Evolutionary conservation across 2,797 vertebrate genomes (phyloP).

Genomic region (Novumbra hubbsi): DNA sequence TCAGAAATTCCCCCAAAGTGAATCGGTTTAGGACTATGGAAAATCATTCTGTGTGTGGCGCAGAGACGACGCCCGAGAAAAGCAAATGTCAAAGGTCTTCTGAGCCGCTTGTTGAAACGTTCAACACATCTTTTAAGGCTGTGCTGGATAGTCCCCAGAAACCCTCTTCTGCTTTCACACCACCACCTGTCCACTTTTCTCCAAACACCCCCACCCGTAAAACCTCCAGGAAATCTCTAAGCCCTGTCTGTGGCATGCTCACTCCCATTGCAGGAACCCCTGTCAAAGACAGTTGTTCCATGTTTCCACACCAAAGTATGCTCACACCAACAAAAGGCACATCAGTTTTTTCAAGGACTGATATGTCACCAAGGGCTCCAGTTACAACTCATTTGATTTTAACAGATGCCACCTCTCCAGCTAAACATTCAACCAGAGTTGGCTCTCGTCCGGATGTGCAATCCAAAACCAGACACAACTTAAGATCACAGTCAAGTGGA

Average conservation of each 20-base stretch:
- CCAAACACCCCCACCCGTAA: constrained; percentile 33
- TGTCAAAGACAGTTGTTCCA: constrained; percentile 31
- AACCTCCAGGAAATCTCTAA: constrained; percentile 44
- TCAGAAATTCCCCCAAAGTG: constrained; percentile 28
- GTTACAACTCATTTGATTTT: background rate
- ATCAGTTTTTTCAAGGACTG: constrained; percentile 8
- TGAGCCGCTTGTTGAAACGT: constrained; percentile 31
- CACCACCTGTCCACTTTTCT: constrained; percentile 12
- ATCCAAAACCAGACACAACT: constrained; percentile 17
- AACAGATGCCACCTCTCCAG: background rate
- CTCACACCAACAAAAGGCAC: background rate
- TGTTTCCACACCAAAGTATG: constrained; percentile 17
- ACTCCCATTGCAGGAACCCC: constrained; percentile 65
- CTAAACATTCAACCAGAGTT: constrained; percentile 4
- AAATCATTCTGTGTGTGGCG: constrained; percentile 8
- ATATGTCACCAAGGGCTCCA: constrained; percentile 29
- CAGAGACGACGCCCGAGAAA: constrained; percentile 26
- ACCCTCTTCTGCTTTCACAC: constrained; percentile 8
- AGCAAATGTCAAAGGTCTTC: constrained; percentile 28
- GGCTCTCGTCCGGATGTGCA: constrained; percentile 14
- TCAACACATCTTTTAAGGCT: constrained; percentile 41
- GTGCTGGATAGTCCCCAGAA: constrained; percentile 23
- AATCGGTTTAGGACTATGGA: constrained; percentile 11
- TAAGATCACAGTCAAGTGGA: constrained; percentile 28
- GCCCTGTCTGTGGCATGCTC: constrained; percentile 48